Evolutionary conservation across 2,113 vertebrate genomes (phyloP).

Genomic region (Engystomops pustulosus): DNA sequence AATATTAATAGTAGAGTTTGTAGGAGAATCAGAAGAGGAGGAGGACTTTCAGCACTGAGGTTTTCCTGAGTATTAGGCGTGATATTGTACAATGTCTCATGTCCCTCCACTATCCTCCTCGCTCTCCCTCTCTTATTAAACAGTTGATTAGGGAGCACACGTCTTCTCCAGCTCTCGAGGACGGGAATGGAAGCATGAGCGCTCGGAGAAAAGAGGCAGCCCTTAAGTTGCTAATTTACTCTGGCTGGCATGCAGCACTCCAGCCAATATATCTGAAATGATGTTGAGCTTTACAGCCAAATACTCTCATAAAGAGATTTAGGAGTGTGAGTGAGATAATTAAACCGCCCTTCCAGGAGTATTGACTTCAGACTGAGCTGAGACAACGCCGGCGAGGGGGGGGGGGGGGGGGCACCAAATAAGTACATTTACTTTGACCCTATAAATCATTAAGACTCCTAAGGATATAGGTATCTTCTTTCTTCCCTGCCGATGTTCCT

Average conservation of each 20-base stretch:
- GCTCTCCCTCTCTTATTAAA: slow-evolving; percentile 47
- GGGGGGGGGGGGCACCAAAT: slow-evolving; percentile 61
- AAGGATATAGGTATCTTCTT: slow-evolving; percentile 13
- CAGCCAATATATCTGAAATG: slow-evolving; percentile 67
- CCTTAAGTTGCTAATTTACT: slow-evolving; percentile 60
- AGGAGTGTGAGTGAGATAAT: slow-evolving; percentile 70
- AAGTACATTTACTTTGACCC: slow-evolving; percentile 67
- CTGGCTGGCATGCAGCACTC: not conserved
- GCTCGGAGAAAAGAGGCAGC: not conserved
- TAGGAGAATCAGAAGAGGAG: not conserved
- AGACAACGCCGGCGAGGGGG: not conserved
- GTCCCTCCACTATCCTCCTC: not conserved
- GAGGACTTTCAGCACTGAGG: not conserved
- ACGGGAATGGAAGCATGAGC: not conserved
- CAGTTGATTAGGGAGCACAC: slow-evolving; percentile 50
- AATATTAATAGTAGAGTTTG: too few relatives aligned
- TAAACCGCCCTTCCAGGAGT: slow-evolving; percentile 67
- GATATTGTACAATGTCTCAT: not conserved
- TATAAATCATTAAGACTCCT: slow-evolving; percentile 67
- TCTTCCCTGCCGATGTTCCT: not conserved
- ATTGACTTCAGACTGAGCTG: slow-evolving; percentile 69
- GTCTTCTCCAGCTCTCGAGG: accelerated
- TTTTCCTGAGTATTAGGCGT: not conserved
- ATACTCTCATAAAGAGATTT: slow-evolving; percentile 72
- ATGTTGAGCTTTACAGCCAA: slow-evolving; percentile 70